phyloP scores from a whole-genome alignment of 1,140 invertebrate species.

The Paralvinella palmiformis region DNA sequence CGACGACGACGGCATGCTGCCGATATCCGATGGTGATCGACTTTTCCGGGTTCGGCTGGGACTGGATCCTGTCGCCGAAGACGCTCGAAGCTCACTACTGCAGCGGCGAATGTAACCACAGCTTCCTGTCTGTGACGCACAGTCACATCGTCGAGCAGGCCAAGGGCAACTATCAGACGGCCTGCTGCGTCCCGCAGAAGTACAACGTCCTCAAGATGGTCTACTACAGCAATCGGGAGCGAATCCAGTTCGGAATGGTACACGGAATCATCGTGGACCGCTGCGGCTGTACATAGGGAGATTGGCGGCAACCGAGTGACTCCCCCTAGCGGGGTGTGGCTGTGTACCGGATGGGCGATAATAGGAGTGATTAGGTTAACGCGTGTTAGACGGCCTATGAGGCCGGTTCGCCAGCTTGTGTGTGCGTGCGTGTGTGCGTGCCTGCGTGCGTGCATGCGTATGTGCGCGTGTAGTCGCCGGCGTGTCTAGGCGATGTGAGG shows the following conservation, averaged over 20 bases:
- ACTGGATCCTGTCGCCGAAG: constrained; percentile 97
- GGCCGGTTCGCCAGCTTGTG: too few species aligned
- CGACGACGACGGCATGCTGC: constrained; percentile 10
- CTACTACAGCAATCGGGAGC: constrained; percentile 82
- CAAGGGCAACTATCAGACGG: constrained; percentile 59
- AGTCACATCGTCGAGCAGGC: constrained; percentile 57
- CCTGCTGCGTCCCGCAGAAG: constrained; percentile 86
- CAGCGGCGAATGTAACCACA: constrained; percentile 83
- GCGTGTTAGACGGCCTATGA: too few species aligned
- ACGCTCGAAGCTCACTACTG: constrained; percentile 95
- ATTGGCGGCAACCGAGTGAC: too few species aligned
- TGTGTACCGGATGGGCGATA: too few species aligned
- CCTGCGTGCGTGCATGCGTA: too few species aligned
- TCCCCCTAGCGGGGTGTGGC: too few species aligned
- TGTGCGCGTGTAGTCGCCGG: too few species aligned
- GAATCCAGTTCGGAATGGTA: constrained; percentile 86
- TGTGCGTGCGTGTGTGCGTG: too few species aligned
- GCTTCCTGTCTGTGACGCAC: constrained; percentile 4
- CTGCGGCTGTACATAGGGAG: constrained; percentile 85
- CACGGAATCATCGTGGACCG: constrained; percentile 95
- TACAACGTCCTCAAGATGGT: constrained; percentile 87
- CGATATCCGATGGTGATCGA: constrained; percentile 57
- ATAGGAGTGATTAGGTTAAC: too few species aligned
- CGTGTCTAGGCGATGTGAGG: too few species aligned
- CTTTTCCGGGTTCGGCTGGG: constrained; percentile 94